Conservation (phyloP, 2,888 invertebrate genomes). For the Actias luna region DNA sequence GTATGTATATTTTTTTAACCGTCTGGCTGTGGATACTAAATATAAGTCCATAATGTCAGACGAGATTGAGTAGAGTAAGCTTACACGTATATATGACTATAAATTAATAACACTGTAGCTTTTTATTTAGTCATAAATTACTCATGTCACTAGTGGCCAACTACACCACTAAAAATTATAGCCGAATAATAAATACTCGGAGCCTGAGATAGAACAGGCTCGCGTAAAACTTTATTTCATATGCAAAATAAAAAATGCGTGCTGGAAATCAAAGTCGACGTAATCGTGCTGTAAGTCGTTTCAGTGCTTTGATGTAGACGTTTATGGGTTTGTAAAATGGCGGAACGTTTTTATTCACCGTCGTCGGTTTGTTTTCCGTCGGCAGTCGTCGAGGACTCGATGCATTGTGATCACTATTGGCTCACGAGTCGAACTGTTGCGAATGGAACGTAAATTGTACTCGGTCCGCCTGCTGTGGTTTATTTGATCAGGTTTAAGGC, state of each 20-base stretch:
- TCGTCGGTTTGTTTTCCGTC: slow-evolving; percentile 44
- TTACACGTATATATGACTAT: too few relatives aligned
- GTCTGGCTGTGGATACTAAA: too few relatives aligned
- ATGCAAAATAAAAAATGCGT: slow-evolving; percentile 25
- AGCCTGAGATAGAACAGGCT: slow-evolving; percentile 4
- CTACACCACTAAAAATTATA: slow-evolving; percentile 3
- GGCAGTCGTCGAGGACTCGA: slow-evolving; percentile 33
- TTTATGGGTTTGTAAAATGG: slow-evolving; percentile 58
- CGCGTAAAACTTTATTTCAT: slow-evolving; percentile 5
- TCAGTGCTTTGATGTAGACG: slow-evolving; percentile 50
- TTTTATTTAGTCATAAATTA: neutral
- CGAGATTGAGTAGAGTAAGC: too few relatives aligned
- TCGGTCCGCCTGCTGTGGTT: slow-evolving; percentile 50
- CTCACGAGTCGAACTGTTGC: slow-evolving; percentile 39
- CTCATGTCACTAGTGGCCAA: neutral
- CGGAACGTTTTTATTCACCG: slow-evolving; percentile 54
- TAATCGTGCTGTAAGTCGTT: slow-evolving; percentile 35
- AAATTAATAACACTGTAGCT: too few relatives aligned
- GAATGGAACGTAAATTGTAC: slow-evolving; percentile 55
- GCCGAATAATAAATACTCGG: neutral
- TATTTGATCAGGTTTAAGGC: slow-evolving; percentile 51
- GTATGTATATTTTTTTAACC: too few relatives aligned
- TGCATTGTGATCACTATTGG: slow-evolving; percentile 40
- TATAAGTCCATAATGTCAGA: too few relatives aligned
- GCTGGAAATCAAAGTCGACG: slow-evolving; percentile 29